Percentiles rank a stretch among this genome's conserved stretches.
These are phyloP conservation scores for Rhipidura dahli DNA, from an alignment of 2,113 vertebrate species.

Conservation along the genomic window DNA sequence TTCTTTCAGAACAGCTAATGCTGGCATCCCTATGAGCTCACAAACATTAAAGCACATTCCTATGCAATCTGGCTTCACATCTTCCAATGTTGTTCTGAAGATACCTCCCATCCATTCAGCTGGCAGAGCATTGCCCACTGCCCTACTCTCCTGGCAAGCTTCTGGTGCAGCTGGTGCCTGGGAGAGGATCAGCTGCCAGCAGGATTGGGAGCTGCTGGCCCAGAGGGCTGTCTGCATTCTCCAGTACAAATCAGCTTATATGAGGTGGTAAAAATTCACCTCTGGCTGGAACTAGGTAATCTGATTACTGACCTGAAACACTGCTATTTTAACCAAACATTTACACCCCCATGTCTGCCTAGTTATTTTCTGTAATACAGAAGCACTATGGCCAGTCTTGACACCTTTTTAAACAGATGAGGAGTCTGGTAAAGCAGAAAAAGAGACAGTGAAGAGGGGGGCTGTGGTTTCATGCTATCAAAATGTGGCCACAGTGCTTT, in stretches of 20 bases:
- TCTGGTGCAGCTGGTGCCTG: not conserved
- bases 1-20: not conserved
- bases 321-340: not conserved
- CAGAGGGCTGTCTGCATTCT: not conserved
- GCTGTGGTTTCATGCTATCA: not conserved
- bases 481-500: not conserved
- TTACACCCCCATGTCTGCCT: not conserved
- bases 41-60: not conserved
- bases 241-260: not conserved
- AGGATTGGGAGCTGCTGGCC: not conserved
- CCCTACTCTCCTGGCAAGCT: not conserved
- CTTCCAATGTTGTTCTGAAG: rapidly evolving
- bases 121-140: not conserved
- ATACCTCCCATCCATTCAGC: not conserved
- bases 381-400: not conserved
- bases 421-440: not conserved
- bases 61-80: not conserved
- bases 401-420: not conserved
- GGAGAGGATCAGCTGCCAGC: not conserved
- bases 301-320: not conserved
- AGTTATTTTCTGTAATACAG: not conserved
- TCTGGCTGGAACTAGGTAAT: not conserved
- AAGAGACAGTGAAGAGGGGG: not conserved
- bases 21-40: not conserved
- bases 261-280: not conserved